phyloP scores from a whole-genome alignment of 1,140 invertebrate genomes.

The Drepana arcuata region DNA sequence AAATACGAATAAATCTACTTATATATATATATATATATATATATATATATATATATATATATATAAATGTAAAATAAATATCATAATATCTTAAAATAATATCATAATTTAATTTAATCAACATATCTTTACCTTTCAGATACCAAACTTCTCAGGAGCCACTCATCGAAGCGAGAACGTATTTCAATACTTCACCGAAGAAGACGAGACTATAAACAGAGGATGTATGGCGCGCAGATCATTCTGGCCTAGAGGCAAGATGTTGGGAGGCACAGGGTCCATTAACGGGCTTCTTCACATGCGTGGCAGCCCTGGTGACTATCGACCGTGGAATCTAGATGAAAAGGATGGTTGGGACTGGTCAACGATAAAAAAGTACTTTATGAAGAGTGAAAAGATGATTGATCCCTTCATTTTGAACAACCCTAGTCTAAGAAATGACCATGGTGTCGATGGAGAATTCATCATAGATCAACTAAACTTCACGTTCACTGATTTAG shows the following conservation, averaged over 20 bases:
- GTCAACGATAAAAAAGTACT: conserved; percentile 78
- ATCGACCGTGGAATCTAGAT: conserved; percentile 75
- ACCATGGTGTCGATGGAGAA: conserved; percentile 50
- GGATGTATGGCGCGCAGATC: conserved; percentile 47
- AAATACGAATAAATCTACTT: too few species aligned
- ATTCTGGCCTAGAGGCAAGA: conserved; percentile 73
- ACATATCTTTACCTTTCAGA: conserved; percentile 25
- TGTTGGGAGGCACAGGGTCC: conserved; percentile 76
- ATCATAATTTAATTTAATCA: not conserved
- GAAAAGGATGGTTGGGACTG: conserved; percentile 76
- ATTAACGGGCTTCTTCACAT: conserved; percentile 79
- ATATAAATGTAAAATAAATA: too few species aligned
- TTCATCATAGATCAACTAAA: conserved; percentile 51
- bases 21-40: too few species aligned
- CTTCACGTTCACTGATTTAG: conserved; percentile 36
- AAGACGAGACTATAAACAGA: conserved; percentile 34
- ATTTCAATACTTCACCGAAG: conserved; percentile 52
- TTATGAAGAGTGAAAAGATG: conserved; percentile 71
- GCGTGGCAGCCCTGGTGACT: conserved; percentile 77
- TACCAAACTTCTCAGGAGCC: conserved; percentile 42
- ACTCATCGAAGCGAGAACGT: conserved; percentile 34
- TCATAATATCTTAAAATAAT: too few species aligned
- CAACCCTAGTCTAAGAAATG: conserved; percentile 34
- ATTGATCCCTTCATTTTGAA: conserved; percentile 36
- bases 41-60: too few species aligned